Evolutionary conservation across 2,797 vertebrate species (phyloP).

Genomic region (Falco novaeseelandiae): DNA sequence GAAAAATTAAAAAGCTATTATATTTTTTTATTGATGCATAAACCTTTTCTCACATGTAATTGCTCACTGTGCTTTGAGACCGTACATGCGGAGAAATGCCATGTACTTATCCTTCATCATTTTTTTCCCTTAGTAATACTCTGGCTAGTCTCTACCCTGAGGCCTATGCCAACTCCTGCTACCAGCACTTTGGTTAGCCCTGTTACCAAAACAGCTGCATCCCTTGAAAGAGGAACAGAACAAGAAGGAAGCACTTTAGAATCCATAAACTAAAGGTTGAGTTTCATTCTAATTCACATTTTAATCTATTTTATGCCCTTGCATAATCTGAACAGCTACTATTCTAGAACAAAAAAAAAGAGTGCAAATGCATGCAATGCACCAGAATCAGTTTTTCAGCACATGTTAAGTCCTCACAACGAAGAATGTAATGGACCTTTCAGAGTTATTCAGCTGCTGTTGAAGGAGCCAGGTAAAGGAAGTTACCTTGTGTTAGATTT

Average conservation of each 20-base stretch:
- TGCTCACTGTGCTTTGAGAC: background rate
- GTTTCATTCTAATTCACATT: background rate
- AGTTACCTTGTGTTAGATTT: background rate
- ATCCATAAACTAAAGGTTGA: background rate
- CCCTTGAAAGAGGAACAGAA: background rate
- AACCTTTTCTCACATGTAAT: background rate
- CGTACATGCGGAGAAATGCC: background rate
- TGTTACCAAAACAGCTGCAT: background rate
- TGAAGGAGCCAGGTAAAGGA: background rate
- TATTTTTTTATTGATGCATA: background rate
- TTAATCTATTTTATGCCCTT: background rate
- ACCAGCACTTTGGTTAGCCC: background rate
- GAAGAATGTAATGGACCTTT: background rate
- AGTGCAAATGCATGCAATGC: background rate
- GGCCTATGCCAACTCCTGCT: background rate
- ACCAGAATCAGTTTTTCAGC: background rate
- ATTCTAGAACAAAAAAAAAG: background rate
- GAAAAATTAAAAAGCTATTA: background rate
- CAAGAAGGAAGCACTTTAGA: background rate
- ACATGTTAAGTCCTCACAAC: fast-evolving
- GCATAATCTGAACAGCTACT: background rate
- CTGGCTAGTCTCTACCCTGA: background rate
- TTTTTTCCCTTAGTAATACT: background rate
- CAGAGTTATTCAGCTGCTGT: background rate
- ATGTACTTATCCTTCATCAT: background rate